Conservation (phyloP, 23 tunicate species). For the Clavelina lepadiformis region DNA sequence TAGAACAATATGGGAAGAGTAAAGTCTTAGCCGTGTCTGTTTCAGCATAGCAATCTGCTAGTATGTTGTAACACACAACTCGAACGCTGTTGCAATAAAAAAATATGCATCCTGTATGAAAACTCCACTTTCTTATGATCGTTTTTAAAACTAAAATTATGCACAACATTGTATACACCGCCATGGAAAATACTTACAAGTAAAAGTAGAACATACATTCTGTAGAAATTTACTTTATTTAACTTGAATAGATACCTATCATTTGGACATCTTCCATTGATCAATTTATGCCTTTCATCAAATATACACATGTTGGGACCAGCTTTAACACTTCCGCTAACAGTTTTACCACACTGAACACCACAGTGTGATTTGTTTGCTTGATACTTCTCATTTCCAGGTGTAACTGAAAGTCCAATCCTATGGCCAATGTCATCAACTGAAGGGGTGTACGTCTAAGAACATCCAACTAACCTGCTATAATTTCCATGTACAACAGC, state of each 20-base stretch:
- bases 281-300: slow-evolving; percentile 17
- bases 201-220: too few relatives aligned
- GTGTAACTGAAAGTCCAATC: slow-evolving; percentile 21
- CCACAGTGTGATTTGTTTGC: background rate
- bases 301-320: slow-evolving; percentile 8
- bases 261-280: background rate
- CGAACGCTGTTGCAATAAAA: too few relatives aligned
- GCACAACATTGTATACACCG: too few relatives aligned
- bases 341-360: background rate
- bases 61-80: slow-evolving; percentile 86
- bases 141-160: too few relatives aligned
- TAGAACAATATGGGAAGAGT: slow-evolving; percentile 87
- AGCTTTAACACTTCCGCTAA: slow-evolving; percentile 5
- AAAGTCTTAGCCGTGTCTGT: slow-evolving; percentile 55
- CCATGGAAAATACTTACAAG: too few relatives aligned
- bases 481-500: too few relatives aligned
- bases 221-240: too few relatives aligned
- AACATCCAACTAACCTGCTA: too few relatives aligned
- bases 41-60: slow-evolving; percentile 88
- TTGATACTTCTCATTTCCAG: slow-evolving; percentile 34
- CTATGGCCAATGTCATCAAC: slow-evolving; percentile 30
- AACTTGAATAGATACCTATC: too few relatives aligned
- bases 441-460: slow-evolving; percentile 23
- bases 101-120: too few relatives aligned
- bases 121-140: too few relatives aligned